Base-by-base conservation (phyloP, 1,140 invertebrate species). In the Drosophila bipectinata region DNA sequence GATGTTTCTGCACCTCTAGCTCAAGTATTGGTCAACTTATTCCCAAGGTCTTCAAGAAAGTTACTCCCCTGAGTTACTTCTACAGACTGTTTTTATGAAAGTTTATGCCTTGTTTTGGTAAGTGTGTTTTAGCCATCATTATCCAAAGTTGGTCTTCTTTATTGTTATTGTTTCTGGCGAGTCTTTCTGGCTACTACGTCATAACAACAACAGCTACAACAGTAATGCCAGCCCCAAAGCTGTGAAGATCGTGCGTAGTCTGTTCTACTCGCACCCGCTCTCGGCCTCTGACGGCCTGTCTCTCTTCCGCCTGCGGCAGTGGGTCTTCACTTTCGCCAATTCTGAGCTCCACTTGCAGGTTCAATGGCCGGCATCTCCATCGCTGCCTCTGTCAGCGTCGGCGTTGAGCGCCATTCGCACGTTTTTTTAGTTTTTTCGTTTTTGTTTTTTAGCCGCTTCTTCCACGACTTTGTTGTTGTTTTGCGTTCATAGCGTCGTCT, bases 271-370 rank as follows among this genome's bases (percentile, higher is more conserved):
- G 30, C 41, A 47, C 45, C 28, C 15, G 34, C 24, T 12, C 34
- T 56, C 56, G 51, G 8, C 8, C 39, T 45, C 4, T 48, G 10
- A 12, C 37, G 24, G 15, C 45, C 54, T 47, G 34, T 66, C 56
- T 61, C 58, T 56, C 34, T 57, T 82, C 53, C 47, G 83, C 84
- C 72, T 77, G 83, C 68, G 83, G 83, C 84, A 88, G 76, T 88
- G 84, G 83, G 83, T 88, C 83, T 89, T 88, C 83, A 88, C 83
- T 88, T 88, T 88, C 83, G 83, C 83, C 83, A 88, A 88, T 88
- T 88, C 79, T 88, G 83, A 88, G 83, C 83, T 88, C 79, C 58
- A 88, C 68, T 89, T 83, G 67, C 76, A 83, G 84, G 83, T 88
- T 88, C 83, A 88, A 89, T 79, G 83, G 72, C 72, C 63, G 58